A percentile compares a stretch with the other conserved stretches of the same genome.
Conservation (phyloP, 2,888 invertebrate species). For the Globia sparganii region DNA sequence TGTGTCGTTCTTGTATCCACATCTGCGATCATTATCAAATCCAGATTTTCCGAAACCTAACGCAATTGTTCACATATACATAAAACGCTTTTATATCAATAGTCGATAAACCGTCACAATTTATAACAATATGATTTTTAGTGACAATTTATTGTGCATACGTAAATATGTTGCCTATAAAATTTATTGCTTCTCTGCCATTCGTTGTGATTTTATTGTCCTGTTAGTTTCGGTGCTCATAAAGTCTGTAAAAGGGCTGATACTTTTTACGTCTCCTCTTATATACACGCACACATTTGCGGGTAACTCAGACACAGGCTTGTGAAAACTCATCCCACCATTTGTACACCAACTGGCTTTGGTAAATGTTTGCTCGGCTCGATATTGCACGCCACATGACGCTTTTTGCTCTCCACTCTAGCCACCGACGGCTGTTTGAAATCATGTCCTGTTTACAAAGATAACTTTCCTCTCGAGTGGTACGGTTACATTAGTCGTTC, state of each 20-base stretch:
- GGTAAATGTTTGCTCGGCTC: slow-evolving; percentile 84
- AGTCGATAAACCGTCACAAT: slow-evolving; percentile 37
- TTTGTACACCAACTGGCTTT: slow-evolving; percentile 78
- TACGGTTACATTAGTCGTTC: slow-evolving; percentile 67
- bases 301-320: slow-evolving; percentile 66
- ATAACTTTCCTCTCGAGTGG: slow-evolving; percentile 73
- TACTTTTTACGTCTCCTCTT: slow-evolving; percentile 35
- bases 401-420: slow-evolving; percentile 75
- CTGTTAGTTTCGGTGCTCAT: slow-evolving; percentile 49
- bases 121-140: slow-evolving; percentile 60
- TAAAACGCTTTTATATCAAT: slow-evolving; percentile 55
- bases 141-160: slow-evolving; percentile 38
- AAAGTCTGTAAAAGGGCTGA: slow-evolving; percentile 44
- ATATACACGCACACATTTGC: slow-evolving; percentile 50
- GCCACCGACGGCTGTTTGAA: slow-evolving; percentile 70
- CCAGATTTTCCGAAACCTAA: slow-evolving; percentile 1
- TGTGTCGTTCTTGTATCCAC: slow-evolving; percentile 1
- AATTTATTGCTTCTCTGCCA: slow-evolving; percentile 38
- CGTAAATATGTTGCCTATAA: slow-evolving; percentile 51
- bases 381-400: slow-evolving; percentile 84
- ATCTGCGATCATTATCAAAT: slow-evolving; percentile 35
- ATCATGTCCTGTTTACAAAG: slow-evolving; percentile 76
- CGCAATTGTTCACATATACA: slow-evolving; percentile 19
- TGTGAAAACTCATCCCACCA: slow-evolving; percentile 81
- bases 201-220: slow-evolving; percentile 44